phyloP scores from a whole-genome alignment of 2,797 vertebrate species.

The Argentina silus region DNA sequence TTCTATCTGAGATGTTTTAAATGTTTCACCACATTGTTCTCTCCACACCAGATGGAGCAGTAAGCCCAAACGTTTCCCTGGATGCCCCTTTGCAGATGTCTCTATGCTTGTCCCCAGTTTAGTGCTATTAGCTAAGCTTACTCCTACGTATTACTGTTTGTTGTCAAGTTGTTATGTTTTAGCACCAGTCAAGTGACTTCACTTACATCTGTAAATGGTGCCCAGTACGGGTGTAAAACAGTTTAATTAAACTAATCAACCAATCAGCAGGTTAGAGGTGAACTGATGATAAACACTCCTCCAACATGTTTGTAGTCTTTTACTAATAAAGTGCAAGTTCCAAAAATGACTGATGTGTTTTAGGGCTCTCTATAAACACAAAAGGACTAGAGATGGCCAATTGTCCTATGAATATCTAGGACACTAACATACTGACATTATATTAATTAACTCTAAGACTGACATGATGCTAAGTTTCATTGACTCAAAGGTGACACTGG shows the following conservation, averaged over 20 bases:
- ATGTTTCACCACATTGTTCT: constrained; percentile 16
- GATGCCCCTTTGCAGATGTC: constrained; percentile 7
- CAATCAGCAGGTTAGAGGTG: not conserved
- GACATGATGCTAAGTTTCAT: not conserved
- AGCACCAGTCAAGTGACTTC: too few relatives aligned
- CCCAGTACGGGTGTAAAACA: too few relatives aligned
- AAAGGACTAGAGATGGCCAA: not conserved
- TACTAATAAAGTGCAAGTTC: constrained; percentile 5
- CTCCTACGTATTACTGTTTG: too few relatives aligned
- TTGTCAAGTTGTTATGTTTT: too few relatives aligned
- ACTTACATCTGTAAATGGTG: too few relatives aligned
- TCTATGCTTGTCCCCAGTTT: not conserved
- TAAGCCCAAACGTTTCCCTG: constrained; percentile 20
- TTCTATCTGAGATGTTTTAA: too few relatives aligned
- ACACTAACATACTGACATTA: not conserved
- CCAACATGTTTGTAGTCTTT: not conserved
- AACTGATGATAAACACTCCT: not conserved
- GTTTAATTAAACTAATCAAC: too few relatives aligned
- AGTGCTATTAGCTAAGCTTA: too few relatives aligned
- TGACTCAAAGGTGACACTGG: constrained; percentile 3
- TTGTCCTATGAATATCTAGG: not conserved
- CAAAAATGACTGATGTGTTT: not conserved
- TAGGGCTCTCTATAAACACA: not conserved
- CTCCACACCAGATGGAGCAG: constrained; percentile 52
- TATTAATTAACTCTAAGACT: not conserved